phyloP scores from a whole-genome alignment of 2,888 invertebrate species.

The Lycophotia porphyrea region DNA sequence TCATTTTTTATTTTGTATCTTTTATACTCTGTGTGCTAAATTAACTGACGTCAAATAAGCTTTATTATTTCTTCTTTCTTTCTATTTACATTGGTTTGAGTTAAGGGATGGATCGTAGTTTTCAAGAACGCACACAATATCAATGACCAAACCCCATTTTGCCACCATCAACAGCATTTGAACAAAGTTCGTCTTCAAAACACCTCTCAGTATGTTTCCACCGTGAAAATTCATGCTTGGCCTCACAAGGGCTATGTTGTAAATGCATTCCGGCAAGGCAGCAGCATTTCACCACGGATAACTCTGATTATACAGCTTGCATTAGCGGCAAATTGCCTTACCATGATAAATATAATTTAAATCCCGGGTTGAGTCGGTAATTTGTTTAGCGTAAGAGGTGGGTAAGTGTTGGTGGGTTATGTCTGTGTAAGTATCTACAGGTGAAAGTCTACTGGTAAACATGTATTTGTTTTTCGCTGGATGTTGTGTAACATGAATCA shows the following conservation, averaged over 20 bases:
- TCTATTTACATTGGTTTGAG: background rate
- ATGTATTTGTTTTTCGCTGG: background rate
- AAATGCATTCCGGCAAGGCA: conserved; percentile 69
- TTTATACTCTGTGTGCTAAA: too few species aligned
- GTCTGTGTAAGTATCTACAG: background rate
- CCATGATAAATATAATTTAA: conserved; percentile 44
- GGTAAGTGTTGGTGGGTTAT: background rate
- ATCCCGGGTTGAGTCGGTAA: background rate
- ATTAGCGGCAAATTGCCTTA: conserved; percentile 47
- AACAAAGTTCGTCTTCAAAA: background rate
- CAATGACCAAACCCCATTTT: background rate
- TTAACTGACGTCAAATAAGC: too few species aligned
- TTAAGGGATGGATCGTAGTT: background rate
- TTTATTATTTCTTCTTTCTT: too few species aligned
- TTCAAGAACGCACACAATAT: background rate
- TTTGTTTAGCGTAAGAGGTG: conserved; percentile 28
- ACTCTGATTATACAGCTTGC: conserved; percentile 44
- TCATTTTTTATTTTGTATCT: too few species aligned
- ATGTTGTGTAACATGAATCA: background rate
- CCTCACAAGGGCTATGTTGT: conserved; percentile 65
- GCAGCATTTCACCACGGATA: conserved; percentile 64
- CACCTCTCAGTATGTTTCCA: conserved; percentile 26
- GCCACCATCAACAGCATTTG: background rate
- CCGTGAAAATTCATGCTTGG: conserved; percentile 50
- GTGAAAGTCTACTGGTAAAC: background rate